Conservation (phyloP, 35 echinoderm and acorn worm species). For the Hemicentrotus pulcherrimus region DNA sequence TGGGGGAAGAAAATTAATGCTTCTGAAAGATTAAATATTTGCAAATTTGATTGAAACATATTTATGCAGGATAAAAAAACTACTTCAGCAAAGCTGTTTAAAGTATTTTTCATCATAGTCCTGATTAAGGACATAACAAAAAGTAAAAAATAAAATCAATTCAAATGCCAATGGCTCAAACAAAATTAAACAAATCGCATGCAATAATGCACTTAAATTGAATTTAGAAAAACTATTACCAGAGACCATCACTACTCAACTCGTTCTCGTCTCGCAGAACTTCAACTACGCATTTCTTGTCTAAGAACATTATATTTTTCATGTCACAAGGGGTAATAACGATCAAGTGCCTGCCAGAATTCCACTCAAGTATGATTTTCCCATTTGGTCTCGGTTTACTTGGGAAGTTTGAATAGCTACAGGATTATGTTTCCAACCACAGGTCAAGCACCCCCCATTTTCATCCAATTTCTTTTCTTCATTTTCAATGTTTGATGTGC, state of each 20-base stretch:
- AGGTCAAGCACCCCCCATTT: background rate
- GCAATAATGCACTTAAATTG: background rate
- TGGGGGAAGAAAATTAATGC: too few species aligned
- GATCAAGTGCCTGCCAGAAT: background rate
- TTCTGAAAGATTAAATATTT: too few species aligned
- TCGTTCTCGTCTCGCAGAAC: background rate
- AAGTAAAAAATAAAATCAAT: too few species aligned
- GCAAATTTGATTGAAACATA: too few species aligned
- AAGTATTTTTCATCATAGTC: too few species aligned
- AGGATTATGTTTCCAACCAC: background rate
- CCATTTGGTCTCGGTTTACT: background rate
- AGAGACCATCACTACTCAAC: background rate
- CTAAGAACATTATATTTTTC: background rate
- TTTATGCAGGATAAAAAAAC: too few species aligned
- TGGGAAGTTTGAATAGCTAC: background rate
- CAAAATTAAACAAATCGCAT: background rate
- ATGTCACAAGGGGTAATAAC: conserved; percentile 9
- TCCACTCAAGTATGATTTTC: background rate
- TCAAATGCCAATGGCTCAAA: too few species aligned
- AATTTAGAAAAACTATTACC: background rate
- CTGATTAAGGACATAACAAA: too few species aligned
- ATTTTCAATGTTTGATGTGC: background rate
- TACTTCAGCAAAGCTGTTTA: too few species aligned
- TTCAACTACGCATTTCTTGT: background rate
- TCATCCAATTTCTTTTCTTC: background rate